phyloP scores from a whole-genome alignment of 2,113 vertebrate genomes.

The Oenanthe oenanthe region DNA sequence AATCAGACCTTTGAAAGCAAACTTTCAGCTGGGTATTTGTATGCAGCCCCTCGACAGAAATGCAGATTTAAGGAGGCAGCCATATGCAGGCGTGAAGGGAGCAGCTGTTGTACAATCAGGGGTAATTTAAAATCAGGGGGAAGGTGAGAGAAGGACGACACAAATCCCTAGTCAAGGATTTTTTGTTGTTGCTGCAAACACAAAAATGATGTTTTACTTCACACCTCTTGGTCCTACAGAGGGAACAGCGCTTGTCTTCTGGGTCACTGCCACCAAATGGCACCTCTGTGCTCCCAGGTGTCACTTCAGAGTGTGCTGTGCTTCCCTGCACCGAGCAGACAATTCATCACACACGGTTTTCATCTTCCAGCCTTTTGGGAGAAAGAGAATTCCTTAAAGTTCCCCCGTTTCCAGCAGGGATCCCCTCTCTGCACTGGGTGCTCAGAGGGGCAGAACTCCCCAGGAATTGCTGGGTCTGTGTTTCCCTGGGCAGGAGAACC shows the following conservation, averaged over 20 bases:
- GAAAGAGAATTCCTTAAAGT: background rate
- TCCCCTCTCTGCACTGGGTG: background rate
- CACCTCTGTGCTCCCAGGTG: background rate
- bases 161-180: background rate
- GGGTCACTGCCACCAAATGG: constrained; percentile 17
- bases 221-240: background rate
- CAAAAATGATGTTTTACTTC: constrained; percentile 16
- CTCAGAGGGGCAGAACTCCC: background rate
- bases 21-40: constrained; percentile 63
- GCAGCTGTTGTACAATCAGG: constrained; percentile 68
- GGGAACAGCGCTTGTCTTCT: background rate
- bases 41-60: constrained; percentile 60
- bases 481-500: background rate
- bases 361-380: background rate
- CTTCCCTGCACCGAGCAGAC: background rate
- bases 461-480: background rate
- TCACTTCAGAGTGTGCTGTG: background rate
- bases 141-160: constrained; percentile 67
- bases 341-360: background rate
- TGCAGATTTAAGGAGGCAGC: constrained; percentile 57
- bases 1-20: constrained; percentile 20
- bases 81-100: constrained; percentile 61
- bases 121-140: constrained; percentile 62
- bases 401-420: background rate
- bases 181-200: background rate